Evolutionary conservation across 1,140 invertebrate species (phyloP), one percentile per base, ranked within the genome.

Genomic region (Micrasema minimum): DNA sequence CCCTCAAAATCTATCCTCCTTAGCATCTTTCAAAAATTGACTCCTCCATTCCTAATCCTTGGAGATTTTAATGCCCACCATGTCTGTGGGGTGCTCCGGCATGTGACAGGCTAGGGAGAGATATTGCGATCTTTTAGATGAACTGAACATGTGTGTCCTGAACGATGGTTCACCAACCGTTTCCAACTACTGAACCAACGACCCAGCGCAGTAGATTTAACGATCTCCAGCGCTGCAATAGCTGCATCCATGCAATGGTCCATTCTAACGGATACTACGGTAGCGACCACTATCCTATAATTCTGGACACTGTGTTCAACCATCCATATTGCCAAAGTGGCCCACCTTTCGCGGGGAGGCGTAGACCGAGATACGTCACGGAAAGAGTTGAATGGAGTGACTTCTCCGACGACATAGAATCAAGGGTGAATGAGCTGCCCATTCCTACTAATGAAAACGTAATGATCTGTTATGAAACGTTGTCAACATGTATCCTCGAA

Each of bases 31-130:
- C 20, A n/a, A 18, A 23, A 22, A 11, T 18, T 51, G 2, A 51
- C 48, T 23, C 20, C 20, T 18, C 48, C 22, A 9, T 20, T 12
- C 6, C 18, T 51, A 22, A 51, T 51, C 26, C 26, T 46, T 2
- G n/a, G 43, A 46, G 43, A 46, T 14, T 46, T 46, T 46, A 46
- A 46, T 46, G 48, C 48, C 12, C 48, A 51, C 18, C 48, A 51
- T 22, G 22, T 6, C 11, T 51, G 18, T 51, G 48, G 48, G 48
- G 48, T 12, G 48, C 48, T 51, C 48, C 5, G 10, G 22, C 16
- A 11, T 51, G 48, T 22, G 48, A 51, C 48, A 51, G 16, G 11
- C 0, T 51, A 12, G 48, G 12, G 5, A 51, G 20, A 20, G 48
- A 51, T 12, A 22, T 51, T 20, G 48, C 22, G 48, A 51, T 23